Evolutionary conservation across 2,888 invertebrate species (phyloP), one percentile per base, ranked within the genome.

Genomic region (Pemphredon lugubris): DNA sequence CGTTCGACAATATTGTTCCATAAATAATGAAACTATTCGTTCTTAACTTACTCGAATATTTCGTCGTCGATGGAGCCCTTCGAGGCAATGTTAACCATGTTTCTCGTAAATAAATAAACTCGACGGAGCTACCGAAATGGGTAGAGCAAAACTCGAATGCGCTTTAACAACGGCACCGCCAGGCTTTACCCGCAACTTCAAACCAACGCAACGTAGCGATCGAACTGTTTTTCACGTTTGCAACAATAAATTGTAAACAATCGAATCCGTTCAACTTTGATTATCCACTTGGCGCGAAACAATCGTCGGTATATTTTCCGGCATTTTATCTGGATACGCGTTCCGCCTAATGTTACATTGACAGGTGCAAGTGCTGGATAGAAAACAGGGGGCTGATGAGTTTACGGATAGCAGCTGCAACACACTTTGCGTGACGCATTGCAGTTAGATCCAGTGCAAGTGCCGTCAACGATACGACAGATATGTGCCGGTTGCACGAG

Each of bases 371-470:
- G 54, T 51, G 45, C 42, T 18, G 21, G 44, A 53, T 61, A 58
- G 75, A 76, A 76, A 78, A 78, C 70, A 75, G 73, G 69, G 63
- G 59, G 53, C 80, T 81, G 83, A 87, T 87, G 80, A 82, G 85
- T 86, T 86, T 82, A 74, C 77, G 74, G 81, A 80, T 79, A 82
- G 77, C 86, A 86, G 83, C 83, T 86, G 85, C 70, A 75, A 67
- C 71, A 51, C 42, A 48, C 40, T 82, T 77, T 68, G 81, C 77
- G 79, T 75, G 81, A 77, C 81, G 82, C 74, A 75, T 70, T 64
- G 75, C 75, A 70, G 58, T 73, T 75, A 71, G 42, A 68, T 53
- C 50, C 42, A 65, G 44, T 54, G 64, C 53, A 57, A 76, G 60
- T 64, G 67, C 65, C 64, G 68, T 81, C 77, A 75, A 63, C 70